Percentiles rank a stretch among this genome's conserved stretches.
Evolutionary conservation across 1,140 invertebrate genomes (phyloP).

Genomic region (Achroia grisella): DNA sequence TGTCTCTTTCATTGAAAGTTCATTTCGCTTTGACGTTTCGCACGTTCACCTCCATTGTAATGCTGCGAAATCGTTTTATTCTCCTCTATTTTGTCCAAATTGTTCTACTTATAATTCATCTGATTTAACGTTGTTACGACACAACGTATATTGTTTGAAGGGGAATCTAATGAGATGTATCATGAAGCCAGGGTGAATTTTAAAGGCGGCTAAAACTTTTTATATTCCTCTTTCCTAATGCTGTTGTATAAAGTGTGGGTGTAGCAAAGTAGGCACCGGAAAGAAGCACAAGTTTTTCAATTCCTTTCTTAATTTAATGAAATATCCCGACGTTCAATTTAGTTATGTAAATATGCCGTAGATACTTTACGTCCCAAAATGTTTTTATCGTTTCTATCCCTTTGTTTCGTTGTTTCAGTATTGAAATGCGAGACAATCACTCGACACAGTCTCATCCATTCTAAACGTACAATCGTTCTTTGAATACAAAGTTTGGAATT

Average conservation of each 20-base stretch:
- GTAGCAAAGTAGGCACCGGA: neutral
- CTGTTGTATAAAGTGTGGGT: neutral
- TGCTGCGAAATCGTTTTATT: too few relatives aligned
- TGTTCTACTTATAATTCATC: neutral
- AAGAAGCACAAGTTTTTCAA: neutral
- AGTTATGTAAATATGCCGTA: too few relatives aligned
- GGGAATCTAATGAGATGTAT: neutral
- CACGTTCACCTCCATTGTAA: too few relatives aligned
- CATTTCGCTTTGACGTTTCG: conserved; percentile 3
- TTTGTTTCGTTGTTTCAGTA: too few relatives aligned
- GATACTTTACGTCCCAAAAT: too few relatives aligned
- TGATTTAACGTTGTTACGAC: neutral
- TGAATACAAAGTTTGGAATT: too few relatives aligned
- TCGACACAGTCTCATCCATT: too few relatives aligned
- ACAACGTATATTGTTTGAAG: neutral
- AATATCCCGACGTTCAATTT: too few relatives aligned
- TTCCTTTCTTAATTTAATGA: neutral
- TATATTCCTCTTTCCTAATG: neutral
- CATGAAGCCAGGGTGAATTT: neutral
- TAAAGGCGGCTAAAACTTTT: neutral
- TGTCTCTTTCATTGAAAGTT: conserved; percentile 7
- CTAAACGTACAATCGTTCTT: too few relatives aligned
- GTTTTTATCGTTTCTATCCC: too few relatives aligned
- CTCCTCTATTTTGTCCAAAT: neutral
- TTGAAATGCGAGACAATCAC: too few relatives aligned